phyloP scores from a whole-genome alignment of 2,888 invertebrate genomes.

The Syritta pipiens region DNA sequence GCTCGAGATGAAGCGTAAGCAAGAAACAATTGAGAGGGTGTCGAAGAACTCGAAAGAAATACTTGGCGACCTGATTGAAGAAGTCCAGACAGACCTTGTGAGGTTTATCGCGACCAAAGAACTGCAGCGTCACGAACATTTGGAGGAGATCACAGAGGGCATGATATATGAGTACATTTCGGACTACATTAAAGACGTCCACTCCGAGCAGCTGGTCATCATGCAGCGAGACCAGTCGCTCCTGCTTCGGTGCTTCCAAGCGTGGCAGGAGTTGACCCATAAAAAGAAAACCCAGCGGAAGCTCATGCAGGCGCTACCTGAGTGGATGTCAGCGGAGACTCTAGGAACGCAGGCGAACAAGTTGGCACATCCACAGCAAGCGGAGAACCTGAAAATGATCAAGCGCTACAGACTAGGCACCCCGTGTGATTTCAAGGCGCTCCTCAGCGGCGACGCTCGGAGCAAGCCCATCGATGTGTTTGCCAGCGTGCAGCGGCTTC shows the following conservation, averaged over 20 bases:
- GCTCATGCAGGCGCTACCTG: conserved; percentile 81
- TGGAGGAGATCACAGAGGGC: conserved; percentile 68
- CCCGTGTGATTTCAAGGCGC: conserved; percentile 73
- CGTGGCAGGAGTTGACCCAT: conserved; percentile 79
- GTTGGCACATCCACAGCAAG: conserved; percentile 79
- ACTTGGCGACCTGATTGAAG: conserved; percentile 48
- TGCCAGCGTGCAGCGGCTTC: conserved; percentile 68
- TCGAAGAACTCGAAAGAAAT: conserved; percentile 8
- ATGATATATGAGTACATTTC: conserved; percentile 71
- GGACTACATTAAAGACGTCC: conserved; percentile 74
- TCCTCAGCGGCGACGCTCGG: conserved; percentile 54
- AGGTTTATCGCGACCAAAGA: conserved; percentile 71
- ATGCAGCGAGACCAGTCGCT: conserved; percentile 75
- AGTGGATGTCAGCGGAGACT: conserved; percentile 80
- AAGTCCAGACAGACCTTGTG: conserved; percentile 69
- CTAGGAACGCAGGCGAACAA: conserved; percentile 73
- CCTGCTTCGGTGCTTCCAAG: conserved; percentile 77
- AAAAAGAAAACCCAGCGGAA: conserved; percentile 80
- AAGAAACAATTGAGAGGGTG: background rate
- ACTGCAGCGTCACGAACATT: conserved; percentile 71
- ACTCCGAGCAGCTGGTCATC: conserved; percentile 77
- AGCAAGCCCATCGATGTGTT: conserved; percentile 73
- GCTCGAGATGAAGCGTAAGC: conserved; percentile 15
- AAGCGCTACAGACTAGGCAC: conserved; percentile 80
- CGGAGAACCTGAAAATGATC: conserved; percentile 79